Base-by-base conservation (phyloP, 1,140 invertebrate species). In the Homalodisca vitripennis region DNA sequence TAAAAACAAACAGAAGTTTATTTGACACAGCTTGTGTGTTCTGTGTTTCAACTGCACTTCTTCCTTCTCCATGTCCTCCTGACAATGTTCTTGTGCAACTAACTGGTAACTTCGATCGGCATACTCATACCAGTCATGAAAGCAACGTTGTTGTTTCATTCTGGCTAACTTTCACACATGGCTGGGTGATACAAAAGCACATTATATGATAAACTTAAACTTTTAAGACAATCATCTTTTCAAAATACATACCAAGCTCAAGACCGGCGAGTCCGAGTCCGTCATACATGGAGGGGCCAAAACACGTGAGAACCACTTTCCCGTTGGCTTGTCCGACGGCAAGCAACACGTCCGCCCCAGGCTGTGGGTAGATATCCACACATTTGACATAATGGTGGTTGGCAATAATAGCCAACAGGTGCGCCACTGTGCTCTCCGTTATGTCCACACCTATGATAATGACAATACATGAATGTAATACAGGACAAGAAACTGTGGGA, bases 241-340 rank as follows among this genome's bases (percentile, higher is more conserved):
- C n/a, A n/a, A n/a, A n/a, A n/a, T n/a, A n/a, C 80, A 82, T 83
- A 92, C 92, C 84, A 79, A 93, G 86, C 80, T 94, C 92, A 79
- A 87, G 89, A 66, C 90, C 90, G 31, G 87, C 83, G 14, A 92
- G 78, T 62, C 85, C 86, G 27, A 85, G 76, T 2, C 86, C 82
- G 76, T 92, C 90, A 80, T 83, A 86, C 46, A 84, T 82, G 3
- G 86, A 84, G 46, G 90, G 87, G 14, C 90, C 89, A 79, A 96
- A 91, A 31, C 89, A 91, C 27, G 88, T 89, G 1, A 97, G 81
- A 3, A 88, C 82, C 27, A 96, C 87, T 82, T 89, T 90, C n/a
- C 94, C 94, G 83, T 92, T 94, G 0, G 88, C 87, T 75, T 93
- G 87, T 1, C 94, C 94, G 65, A 95, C 84, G 0, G 93, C 94